Percentiles rank a stretch among this genome's conserved stretches.
phyloP scores from a whole-genome alignment of 2,888 invertebrate species.

The Prosopocoilus inquinatus region DNA sequence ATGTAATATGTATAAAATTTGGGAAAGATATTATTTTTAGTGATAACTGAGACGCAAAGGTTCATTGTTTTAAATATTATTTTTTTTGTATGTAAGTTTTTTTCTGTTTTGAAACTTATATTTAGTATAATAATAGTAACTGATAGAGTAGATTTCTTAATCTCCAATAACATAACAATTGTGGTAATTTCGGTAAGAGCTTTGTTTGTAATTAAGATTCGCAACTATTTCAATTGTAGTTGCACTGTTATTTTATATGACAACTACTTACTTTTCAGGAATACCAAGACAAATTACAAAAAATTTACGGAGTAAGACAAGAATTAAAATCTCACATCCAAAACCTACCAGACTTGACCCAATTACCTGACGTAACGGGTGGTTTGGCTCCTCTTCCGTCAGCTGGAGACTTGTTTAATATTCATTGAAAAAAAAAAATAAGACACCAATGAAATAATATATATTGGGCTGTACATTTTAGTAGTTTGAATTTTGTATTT shows the following conservation, averaged over 20 bases:
- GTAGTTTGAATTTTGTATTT: neutral
- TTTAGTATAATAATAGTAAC: too few relatives aligned
- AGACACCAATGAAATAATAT: neutral
- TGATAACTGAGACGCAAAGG: too few relatives aligned
- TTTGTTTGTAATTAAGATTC: constrained; percentile 1
- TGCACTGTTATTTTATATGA: too few relatives aligned
- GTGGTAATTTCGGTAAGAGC: neutral
- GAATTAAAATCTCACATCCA: constrained; percentile 92
- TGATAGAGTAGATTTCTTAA: too few relatives aligned
- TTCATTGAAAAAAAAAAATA: constrained; percentile 45
- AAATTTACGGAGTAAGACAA: constrained; percentile 80
- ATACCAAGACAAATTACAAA: constrained; percentile 84
- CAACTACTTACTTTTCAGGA: constrained; percentile 63
- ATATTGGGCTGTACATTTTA: too few relatives aligned
- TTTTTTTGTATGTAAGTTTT: too few relatives aligned
- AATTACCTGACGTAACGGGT: constrained; percentile 88
- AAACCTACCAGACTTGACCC: constrained; percentile 89
- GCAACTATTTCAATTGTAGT: neutral
- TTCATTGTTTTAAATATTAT: too few relatives aligned
- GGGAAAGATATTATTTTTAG: too few relatives aligned
- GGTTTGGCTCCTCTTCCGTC: constrained; percentile 92
- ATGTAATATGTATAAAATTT: too few relatives aligned
- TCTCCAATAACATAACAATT: too few relatives aligned
- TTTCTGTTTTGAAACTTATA: too few relatives aligned
- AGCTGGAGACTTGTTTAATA: constrained; percentile 89